Evolutionary conservation across 2,888 invertebrate species (phyloP), one percentile per base, ranked within the genome.

Genomic region (Argynnis bischoffii): DNA sequence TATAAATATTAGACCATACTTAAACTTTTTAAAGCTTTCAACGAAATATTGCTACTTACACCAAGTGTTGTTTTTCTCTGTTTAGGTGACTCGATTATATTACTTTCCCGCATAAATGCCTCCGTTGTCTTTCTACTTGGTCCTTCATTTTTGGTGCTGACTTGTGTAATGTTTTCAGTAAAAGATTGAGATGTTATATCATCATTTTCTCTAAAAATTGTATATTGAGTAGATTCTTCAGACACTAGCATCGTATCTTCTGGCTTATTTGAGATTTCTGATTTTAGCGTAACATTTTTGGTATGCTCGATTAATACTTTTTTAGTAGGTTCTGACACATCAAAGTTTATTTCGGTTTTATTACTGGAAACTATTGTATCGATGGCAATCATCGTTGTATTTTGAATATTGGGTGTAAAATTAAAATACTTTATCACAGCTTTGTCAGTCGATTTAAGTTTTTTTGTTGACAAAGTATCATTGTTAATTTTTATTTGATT

Each of bases 31-130:
- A 6, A 14, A 53, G 18, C 1, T 26, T n/a, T 15, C 48, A 18
- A 16, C 6, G 6, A 57, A 41, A 6, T 51, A n/a, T 46, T 2
- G 53, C 31, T 60, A 76, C 83, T 81, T 77, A 84, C 85, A 66
- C 76, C 78, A 64, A 80, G 77, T 26, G 79, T 83, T 50, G 70
- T 77, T 51, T 77, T 75, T 54, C 74, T 80, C 21, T 55, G 31
- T 69, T 65, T 72, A 50, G 69, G 26, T 6, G 54, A 14, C 46
- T 3, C 11, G 13, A n/a, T 48, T 63, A 18, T 54, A 72, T 41
- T 8, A 11, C 51, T 64, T 70, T 56, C 67, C 35, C 47, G 56
- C 26, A 16, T 55, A 57, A 61, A 64, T 46, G 67, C 68, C 66
- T 48, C 8, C 26, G 63, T 69, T 16, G 35, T 48, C 26, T 55